These are phyloP conservation scores for Enhydra lutris DNA, from an alignment of 2,113 vertebrate species.

Conservation along the genomic window DNA sequence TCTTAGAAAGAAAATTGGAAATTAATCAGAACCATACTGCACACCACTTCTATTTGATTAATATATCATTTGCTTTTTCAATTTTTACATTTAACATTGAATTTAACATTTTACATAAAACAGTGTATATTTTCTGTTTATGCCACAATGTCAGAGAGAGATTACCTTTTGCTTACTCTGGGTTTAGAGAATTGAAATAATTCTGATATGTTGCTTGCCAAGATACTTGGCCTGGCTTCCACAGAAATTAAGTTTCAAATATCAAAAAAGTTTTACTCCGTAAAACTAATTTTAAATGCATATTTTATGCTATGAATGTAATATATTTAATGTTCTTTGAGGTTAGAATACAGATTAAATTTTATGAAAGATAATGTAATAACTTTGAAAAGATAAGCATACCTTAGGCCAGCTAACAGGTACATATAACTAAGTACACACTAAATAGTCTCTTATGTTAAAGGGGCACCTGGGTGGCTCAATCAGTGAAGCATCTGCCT, in stretches of 20 bases:
- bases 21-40: not conserved
- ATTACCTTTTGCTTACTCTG: not conserved
- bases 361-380: not conserved
- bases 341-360: not conserved
- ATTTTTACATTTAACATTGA: not conserved
- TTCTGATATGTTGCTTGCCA: not conserved
- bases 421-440: not conserved
- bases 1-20: not conserved
- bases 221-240: not conserved
- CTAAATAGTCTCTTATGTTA: not conserved
- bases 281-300: not conserved
- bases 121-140: not conserved
- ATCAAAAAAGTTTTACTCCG: not conserved
- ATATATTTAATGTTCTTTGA: not conserved
- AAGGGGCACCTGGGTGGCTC: not conserved
- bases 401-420: not conserved
- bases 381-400: not conserved
- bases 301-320: not conserved
- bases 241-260: not conserved
- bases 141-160: not conserved
- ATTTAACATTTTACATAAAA: not conserved
- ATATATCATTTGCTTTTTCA: not conserved
- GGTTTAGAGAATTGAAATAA: not conserved
- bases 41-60: not conserved
- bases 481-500: not conserved